Conservation (phyloP, 2,888 invertebrate genomes). For the Chymomyza caudatula region DNA sequence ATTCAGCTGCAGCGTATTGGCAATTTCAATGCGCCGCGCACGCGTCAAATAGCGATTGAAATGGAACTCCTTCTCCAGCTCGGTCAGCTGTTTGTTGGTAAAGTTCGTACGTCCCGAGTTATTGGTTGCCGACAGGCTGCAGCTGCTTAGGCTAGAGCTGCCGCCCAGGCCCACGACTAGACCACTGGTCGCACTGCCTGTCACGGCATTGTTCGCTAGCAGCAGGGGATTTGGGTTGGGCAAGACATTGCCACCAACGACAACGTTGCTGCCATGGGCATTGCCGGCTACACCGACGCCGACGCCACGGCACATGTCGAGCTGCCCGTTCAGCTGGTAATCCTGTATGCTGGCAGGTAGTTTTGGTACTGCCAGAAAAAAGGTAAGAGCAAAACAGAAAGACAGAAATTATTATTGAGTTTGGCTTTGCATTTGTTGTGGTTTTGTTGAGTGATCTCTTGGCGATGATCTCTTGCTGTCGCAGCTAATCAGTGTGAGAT, state of each 20-base stretch:
- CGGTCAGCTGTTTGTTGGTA: conserved; percentile 99
- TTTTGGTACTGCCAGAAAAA: conserved; percentile 82
- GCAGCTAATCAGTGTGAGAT: conserved; percentile 74
- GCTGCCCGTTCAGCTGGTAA: conserved; percentile 78
- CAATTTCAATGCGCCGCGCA: conserved; percentile 98
- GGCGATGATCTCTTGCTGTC: conserved; percentile 74
- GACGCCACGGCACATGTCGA: conserved; percentile 74
- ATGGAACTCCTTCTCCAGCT: conserved; percentile 99
- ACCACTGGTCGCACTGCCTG: conserved; percentile 34
- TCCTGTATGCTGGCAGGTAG: conserved; percentile 81
- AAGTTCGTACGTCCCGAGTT: conserved; percentile 98
- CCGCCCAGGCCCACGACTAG: conserved; percentile 62
- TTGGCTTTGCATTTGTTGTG: conserved; percentile 38
- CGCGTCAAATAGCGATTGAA: conserved; percentile 99
- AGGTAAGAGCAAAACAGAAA: conserved; percentile 18
- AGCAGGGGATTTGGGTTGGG: conserved; percentile 69
- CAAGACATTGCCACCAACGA: conserved; percentile 40
- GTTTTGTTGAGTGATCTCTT: conserved; percentile 48
- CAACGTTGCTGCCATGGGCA: conserved; percentile 35
- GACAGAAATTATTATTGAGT: conserved; percentile 39
- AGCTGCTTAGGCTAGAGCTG: conserved; percentile 65
- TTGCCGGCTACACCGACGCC: conserved; percentile 44
- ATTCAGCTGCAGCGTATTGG: conserved; percentile 95
- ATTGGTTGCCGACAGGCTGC: conserved; percentile 79
- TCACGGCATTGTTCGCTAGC: conserved; percentile 42